Evolutionary conservation across 2,888 invertebrate genomes (phyloP).

Genomic region (Calliopum simillimum): DNA sequence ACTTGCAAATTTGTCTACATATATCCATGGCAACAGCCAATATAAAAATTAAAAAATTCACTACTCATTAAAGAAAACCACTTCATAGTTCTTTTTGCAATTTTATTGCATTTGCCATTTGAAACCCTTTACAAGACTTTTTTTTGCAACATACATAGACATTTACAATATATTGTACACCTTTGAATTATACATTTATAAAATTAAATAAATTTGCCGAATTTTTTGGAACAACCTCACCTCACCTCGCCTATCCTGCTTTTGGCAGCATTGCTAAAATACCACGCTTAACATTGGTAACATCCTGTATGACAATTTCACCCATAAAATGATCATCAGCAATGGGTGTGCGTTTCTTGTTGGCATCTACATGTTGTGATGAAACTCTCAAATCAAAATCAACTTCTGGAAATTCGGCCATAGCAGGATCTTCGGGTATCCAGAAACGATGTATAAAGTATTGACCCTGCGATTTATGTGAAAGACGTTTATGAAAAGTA

Average conservation of each 20-base stretch:
- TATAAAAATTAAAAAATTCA: no score
- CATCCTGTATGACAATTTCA: slow-evolving; percentile 56
- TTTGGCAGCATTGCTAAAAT: slow-evolving; percentile 57
- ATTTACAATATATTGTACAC: no score
- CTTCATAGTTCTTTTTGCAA: no score
- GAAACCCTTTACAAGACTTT: no score
- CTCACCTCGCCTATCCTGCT: slow-evolving; percentile 33
- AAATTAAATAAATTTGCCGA: no score
- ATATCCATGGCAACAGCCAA: no score
- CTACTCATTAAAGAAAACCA: no score
- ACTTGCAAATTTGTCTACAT: no score
- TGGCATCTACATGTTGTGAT: slow-evolving; percentile 54
- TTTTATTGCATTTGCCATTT: no score
- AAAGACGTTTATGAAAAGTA: slow-evolving; percentile 46
- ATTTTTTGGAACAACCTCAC: no score
- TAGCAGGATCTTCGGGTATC: slow-evolving; percentile 62
- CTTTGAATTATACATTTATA: no score
- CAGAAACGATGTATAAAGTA: slow-evolving; percentile 61
- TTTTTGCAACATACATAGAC: no score
- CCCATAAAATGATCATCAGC: slow-evolving; percentile 57
- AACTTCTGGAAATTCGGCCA: slow-evolving; percentile 56
- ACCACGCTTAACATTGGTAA: slow-evolving; percentile 54
- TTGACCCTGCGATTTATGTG: slow-evolving; percentile 56
- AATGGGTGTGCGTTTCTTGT: slow-evolving; percentile 53
- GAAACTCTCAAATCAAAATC: slow-evolving; percentile 55